phyloP scores from a whole-genome alignment of 2,113 vertebrate genomes.

The Leptocoma aspasia region DNA sequence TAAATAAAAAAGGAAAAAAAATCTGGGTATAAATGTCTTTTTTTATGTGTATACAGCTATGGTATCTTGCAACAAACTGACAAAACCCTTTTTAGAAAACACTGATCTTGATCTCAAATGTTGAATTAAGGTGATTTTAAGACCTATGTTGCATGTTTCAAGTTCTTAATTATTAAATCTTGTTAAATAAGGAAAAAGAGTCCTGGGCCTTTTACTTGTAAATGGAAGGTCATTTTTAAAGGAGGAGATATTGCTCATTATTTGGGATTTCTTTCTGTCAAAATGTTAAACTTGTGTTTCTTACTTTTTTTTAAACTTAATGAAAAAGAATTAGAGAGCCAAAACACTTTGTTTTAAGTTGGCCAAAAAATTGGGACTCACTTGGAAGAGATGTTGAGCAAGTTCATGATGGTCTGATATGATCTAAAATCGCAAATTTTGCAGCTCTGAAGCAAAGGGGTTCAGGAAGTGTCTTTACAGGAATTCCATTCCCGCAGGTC shows the following conservation, averaged over 20 bases:
- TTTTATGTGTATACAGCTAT: neutral
- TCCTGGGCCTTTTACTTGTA: neutral
- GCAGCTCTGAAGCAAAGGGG: neutral
- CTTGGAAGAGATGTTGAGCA: neutral
- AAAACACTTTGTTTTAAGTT: neutral
- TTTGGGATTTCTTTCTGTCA: neutral
- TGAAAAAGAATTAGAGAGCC: neutral
- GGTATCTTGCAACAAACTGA: neutral
- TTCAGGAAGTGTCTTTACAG: neutral
- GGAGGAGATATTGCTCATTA: neutral
- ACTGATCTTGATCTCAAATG: neutral
- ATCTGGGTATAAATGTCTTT: accelerated
- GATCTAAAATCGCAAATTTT: neutral
- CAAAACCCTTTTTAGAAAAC: neutral
- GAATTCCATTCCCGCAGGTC: neutral
- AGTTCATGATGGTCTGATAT: neutral
- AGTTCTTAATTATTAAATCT: neutral
- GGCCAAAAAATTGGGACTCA: neutral
- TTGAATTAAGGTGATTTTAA: neutral
- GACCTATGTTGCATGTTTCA: neutral
- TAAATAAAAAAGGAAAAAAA: neutral
- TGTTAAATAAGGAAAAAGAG: neutral
- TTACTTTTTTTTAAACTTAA: neutral
- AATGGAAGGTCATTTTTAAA: neutral
- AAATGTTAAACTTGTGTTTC: neutral